phyloP scores from a whole-genome alignment of 2,797 vertebrate species.

The Falco naumanni region DNA sequence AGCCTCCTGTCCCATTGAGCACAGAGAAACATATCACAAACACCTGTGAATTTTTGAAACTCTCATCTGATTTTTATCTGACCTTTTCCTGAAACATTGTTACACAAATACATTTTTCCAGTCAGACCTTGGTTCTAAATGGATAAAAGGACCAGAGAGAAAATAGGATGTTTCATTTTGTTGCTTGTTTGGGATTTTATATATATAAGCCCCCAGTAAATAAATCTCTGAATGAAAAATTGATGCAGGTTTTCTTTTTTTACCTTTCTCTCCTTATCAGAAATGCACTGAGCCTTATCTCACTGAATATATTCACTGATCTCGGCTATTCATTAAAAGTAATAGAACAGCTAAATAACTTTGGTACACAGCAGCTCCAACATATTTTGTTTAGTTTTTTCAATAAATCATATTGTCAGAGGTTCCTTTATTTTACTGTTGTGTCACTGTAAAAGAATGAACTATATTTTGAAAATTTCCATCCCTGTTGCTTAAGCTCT shows the following conservation, averaged over 20 bases:
- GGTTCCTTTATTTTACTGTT: conserved; percentile 72
- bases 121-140: conserved; percentile 11
- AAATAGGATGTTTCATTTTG: conserved; percentile 51
- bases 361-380: conserved; percentile 55
- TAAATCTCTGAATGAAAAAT: conserved; percentile 67
- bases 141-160: conserved; percentile 17
- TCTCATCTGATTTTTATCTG: conserved; percentile 49
- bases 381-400: conserved; percentile 70
- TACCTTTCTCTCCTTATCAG: conserved; percentile 64
- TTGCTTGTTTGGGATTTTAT: conserved; percentile 21
- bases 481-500: conserved; percentile 45
- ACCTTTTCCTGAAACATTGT: conserved; percentile 47
- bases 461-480: conserved; percentile 63
- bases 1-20: background rate
- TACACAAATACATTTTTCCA: conserved; percentile 42
- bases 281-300: conserved; percentile 68
- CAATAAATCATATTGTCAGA: conserved; percentile 77
- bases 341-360: conserved; percentile 79
- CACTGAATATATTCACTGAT: conserved; percentile 56
- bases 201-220: conserved; percentile 33
- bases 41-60: conserved; percentile 7
- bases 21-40: background rate
- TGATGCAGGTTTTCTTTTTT: conserved; percentile 53
- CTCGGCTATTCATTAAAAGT: conserved; percentile 78
- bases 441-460: conserved; percentile 68